phyloP scores from a whole-genome alignment of 2,113 vertebrate genomes.

The Rafetus swinhoei region DNA sequence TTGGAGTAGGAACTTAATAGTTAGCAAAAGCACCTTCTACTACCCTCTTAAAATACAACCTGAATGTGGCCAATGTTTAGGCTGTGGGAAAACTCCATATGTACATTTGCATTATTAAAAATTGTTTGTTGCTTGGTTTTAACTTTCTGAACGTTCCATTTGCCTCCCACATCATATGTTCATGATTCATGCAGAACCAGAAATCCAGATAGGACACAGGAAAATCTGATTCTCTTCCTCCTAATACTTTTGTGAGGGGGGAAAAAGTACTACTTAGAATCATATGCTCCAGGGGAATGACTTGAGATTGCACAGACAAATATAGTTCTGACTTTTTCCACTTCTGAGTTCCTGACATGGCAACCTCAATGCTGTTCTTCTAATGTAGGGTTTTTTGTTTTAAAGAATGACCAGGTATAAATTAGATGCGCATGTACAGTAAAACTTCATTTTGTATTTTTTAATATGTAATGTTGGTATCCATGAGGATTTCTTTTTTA shows the following conservation, averaged over 20 bases:
- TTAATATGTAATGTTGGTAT: background rate
- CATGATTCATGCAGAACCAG: background rate
- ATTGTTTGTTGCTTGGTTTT: background rate
- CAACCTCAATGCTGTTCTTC: background rate
- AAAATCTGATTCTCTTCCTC: background rate
- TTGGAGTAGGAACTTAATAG: background rate
- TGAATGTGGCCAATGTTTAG: background rate
- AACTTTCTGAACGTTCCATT: rapidly evolving
- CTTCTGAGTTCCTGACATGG: background rate
- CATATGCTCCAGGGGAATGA: background rate
- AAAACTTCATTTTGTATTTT: background rate
- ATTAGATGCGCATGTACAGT: background rate
- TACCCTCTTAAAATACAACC: background rate
- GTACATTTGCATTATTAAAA: background rate
- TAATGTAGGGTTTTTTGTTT: background rate
- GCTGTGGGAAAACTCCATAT: rapidly evolving
- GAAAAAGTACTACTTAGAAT: background rate
- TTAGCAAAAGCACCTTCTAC: rapidly evolving
- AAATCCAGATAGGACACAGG: background rate
- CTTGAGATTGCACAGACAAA: background rate
- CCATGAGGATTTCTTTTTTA: background rate
- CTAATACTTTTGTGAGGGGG: background rate
- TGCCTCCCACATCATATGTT: background rate
- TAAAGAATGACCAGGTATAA: background rate
- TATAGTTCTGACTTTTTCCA: rapidly evolving